A percentile compares a stretch with the other conserved stretches of the same genome.
Evolutionary conservation across 92 coral and sea anemone genomes (phyloP).

Genomic region (Heteractis magnifica): DNA sequence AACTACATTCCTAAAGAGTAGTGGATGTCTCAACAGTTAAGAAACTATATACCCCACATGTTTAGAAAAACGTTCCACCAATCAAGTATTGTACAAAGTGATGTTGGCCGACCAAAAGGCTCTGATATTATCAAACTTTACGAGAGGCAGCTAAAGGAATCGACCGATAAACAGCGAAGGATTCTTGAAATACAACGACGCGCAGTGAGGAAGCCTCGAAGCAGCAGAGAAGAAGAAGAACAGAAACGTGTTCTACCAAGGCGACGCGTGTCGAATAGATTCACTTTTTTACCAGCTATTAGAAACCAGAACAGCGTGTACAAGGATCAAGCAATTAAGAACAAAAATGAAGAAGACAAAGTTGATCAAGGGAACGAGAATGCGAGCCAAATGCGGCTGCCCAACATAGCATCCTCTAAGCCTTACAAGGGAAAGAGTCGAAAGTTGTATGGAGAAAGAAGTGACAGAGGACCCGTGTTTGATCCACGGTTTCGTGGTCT

Average conservation of each 20-base stretch:
- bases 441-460: neutral
- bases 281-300: neutral
- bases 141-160: constrained; percentile 40
- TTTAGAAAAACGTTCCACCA: constrained; percentile 15
- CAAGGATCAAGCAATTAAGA: neutral
- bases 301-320: neutral
- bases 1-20: neutral
- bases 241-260: neutral
- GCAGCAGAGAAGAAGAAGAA: neutral
- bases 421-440: neutral
- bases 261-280: neutral
- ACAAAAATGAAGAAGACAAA: neutral
- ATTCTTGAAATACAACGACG: constrained; percentile 64
- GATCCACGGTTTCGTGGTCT: constrained; percentile 72
- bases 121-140: constrained; percentile 65
- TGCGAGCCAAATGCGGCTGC: neutral
- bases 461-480: constrained; percentile 45
- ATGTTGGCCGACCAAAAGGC: constrained; percentile 12
- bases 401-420: neutral
- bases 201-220: constrained; percentile 49
- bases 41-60: neutral
- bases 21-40: neutral
- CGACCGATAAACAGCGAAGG: constrained; percentile 46
- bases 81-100: constrained; percentile 2
- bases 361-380: neutral